A percentile compares a stretch with the other conserved stretches of the same genome.
phyloP scores from a whole-genome alignment of 2,113 vertebrate species.

The Drymodes brunneopygia region DNA sequence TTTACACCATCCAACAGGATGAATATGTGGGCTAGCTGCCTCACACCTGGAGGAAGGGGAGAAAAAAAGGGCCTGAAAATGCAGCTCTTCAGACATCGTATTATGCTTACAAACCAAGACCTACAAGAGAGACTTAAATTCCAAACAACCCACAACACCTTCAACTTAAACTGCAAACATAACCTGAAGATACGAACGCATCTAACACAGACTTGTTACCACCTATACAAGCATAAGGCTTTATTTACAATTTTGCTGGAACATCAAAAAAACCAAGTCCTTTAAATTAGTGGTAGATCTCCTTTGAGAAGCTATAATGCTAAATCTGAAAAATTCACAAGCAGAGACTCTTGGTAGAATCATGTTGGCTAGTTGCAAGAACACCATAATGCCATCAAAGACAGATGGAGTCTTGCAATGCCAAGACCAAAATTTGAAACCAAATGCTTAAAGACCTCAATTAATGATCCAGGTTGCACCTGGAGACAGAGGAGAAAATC shows the following conservation, averaged over 20 bases:
- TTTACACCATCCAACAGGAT: constrained; percentile 86
- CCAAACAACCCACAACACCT: background rate
- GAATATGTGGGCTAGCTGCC: constrained; percentile 84
- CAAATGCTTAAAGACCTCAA: background rate
- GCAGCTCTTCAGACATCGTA: background rate
- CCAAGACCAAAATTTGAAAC: background rate
- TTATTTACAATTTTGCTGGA: background rate
- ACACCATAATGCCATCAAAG: background rate
- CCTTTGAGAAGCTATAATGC: background rate
- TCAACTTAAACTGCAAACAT: background rate
- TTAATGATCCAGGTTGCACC: background rate
- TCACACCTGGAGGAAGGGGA: constrained; percentile 75
- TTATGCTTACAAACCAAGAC: background rate
- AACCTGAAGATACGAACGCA: background rate
- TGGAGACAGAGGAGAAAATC: background rate
- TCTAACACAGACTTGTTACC: background rate
- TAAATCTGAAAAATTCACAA: background rate
- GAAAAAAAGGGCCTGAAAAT: background rate
- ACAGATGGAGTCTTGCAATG: background rate
- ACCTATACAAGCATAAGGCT: background rate
- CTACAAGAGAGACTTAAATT: background rate
- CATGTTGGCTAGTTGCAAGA: background rate
- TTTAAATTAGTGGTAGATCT: background rate
- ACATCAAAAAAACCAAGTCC: background rate
- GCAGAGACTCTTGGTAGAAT: background rate